Conservation (phyloP, 2,113 vertebrate genomes). For the Ia io region DNA sequence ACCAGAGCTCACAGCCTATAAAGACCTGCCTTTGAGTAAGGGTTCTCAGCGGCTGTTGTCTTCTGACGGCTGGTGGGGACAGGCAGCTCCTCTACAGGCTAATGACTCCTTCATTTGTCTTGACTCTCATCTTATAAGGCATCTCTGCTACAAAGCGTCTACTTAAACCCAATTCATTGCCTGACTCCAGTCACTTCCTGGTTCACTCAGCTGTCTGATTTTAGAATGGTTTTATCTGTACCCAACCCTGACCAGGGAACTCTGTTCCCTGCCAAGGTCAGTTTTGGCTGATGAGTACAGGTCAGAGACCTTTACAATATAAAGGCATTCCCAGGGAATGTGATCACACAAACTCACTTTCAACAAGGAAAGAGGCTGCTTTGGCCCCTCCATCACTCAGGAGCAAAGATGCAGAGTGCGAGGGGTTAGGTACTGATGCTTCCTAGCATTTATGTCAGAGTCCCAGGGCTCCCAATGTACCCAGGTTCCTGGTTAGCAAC, state of each 20-base stretch:
- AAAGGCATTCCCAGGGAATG: background rate
- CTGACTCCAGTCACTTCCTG: background rate
- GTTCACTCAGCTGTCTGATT: background rate
- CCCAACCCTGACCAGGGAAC: background rate
- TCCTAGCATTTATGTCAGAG: background rate
- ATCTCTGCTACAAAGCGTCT: background rate
- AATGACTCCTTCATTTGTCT: background rate
- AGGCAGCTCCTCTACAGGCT: background rate
- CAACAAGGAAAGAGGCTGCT: background rate
- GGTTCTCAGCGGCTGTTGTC: background rate
- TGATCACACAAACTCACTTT: background rate
- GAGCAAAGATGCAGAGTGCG: background rate
- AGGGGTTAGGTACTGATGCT: accelerated
- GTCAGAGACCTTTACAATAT: background rate
- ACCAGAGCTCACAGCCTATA: background rate
- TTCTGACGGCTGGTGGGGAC: background rate
- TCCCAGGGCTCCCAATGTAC: background rate
- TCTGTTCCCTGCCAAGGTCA: background rate
- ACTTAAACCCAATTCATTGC: background rate
- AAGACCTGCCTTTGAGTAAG: background rate
- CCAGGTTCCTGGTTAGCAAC: background rate
- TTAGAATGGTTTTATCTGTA: background rate
- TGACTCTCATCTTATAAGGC: background rate
- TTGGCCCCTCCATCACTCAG: background rate
- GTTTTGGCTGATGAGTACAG: background rate